Evolutionary conservation across 2,888 invertebrate genomes (phyloP).

Genomic region (Andrena trimmerana): DNA sequence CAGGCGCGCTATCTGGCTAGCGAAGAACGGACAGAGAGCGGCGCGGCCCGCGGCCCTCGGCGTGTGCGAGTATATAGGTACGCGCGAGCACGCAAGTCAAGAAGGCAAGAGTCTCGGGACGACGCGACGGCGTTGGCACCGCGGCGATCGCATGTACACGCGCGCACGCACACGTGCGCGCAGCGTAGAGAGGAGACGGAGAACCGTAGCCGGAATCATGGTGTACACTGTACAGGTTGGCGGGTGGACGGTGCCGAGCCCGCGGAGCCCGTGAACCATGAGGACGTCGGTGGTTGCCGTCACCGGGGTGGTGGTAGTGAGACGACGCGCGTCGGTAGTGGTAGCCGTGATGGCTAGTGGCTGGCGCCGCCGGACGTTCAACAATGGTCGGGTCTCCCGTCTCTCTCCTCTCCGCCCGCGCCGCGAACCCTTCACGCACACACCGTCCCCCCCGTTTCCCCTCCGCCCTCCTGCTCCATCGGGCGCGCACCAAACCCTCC

Average conservation of each 20-base stretch:
- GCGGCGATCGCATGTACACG: conserved; percentile 14
- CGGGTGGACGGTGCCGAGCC: conserved; percentile 57
- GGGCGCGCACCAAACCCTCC: conserved; percentile 1
- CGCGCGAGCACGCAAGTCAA: conserved; percentile 63
- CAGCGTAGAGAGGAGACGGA: conserved; percentile 17
- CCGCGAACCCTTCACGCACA: conserved; percentile 43
- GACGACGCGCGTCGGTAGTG: conserved; percentile 51
- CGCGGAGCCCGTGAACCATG: conserved; percentile 40
- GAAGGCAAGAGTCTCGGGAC: conserved; percentile 52
- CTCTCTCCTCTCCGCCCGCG: conserved; percentile 51
- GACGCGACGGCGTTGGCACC: neutral
- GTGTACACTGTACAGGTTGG: conserved; percentile 76
- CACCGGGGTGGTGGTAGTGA: conserved; percentile 60
- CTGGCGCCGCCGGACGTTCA: conserved; percentile 84
- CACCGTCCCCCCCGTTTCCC: conserved; percentile 34
- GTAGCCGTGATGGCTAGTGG: conserved; percentile 79
- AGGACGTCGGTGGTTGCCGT: conserved; percentile 67
- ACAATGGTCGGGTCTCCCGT: conserved; percentile 76
- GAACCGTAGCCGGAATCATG: conserved; percentile 75
- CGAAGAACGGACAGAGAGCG: conserved; percentile 18
- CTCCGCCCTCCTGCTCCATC: neutral
- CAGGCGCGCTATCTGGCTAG: conserved; percentile 3
- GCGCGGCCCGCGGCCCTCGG: neutral
- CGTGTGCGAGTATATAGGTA: neutral
- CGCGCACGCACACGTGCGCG: conserved; percentile 25